Evolutionary conservation across 2,888 invertebrate genomes (phyloP).

Genomic region (Embidobia sp.): DNA sequence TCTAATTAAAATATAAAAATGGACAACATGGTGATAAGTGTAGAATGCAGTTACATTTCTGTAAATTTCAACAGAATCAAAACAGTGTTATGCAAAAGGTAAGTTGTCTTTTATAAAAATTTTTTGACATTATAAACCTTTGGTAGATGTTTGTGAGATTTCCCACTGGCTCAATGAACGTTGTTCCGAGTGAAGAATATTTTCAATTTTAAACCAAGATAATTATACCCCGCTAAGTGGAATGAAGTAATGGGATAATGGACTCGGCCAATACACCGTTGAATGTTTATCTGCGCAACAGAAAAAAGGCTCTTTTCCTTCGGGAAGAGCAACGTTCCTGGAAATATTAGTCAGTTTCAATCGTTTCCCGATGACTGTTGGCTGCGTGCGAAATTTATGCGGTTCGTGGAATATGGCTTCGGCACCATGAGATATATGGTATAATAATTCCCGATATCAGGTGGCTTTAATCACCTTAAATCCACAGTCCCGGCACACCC

Average conservation of each 20-base stretch:
- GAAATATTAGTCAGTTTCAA: conserved; percentile 56
- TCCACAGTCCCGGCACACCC: conserved; percentile 79
- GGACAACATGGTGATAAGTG: too few species aligned
- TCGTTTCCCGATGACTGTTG: conserved; percentile 62
- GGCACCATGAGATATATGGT: conserved; percentile 75
- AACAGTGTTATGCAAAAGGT: too few species aligned
- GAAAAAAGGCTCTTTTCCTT: conserved; percentile 1
- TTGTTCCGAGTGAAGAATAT: conserved; percentile 3
- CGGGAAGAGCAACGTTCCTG: conserved; percentile 23
- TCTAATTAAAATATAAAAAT: too few species aligned
- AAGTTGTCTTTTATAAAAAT: too few species aligned
- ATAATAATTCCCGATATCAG: conserved; percentile 81
- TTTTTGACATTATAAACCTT: too few species aligned
- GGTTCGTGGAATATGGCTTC: conserved; percentile 72
- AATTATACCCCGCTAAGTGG: conserved; percentile 31
- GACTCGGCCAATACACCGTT: not conserved
- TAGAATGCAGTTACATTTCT: too few species aligned
- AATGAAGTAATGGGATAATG: conserved; percentile 39
- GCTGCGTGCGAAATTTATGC: conserved; percentile 70
- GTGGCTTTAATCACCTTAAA: conserved; percentile 81
- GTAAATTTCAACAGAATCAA: too few species aligned
- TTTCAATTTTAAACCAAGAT: conserved; percentile 25
- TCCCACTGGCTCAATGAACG: not conserved
- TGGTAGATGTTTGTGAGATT: too few species aligned
- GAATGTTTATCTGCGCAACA: conserved; percentile 11